A percentile compares a stretch with the other conserved stretches of the same genome.
phyloP scores from a whole-genome alignment of 2,888 invertebrate species.

The Cataglyphis cursor region DNA sequence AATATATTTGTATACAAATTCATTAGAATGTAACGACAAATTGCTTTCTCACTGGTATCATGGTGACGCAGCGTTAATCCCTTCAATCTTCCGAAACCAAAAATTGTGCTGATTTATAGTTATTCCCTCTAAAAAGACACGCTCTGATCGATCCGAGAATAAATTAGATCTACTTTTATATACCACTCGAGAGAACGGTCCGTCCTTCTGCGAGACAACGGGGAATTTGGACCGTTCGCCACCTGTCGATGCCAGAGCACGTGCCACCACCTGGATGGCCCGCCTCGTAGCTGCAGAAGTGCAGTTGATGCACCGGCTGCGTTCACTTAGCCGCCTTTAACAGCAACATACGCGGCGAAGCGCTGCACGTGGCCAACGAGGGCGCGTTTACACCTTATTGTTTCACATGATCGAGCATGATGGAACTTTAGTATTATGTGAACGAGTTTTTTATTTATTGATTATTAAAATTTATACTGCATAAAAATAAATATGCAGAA shows the following conservation, averaged over 20 bases:
- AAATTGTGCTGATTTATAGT: constrained; percentile 24
- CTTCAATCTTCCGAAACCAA: background rate
- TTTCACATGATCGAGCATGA: constrained; percentile 18
- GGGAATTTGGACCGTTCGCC: constrained; percentile 77
- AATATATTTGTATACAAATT: background rate
- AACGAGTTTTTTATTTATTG: constrained; percentile 1
- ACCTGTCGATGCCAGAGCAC: constrained; percentile 83
- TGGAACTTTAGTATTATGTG: background rate
- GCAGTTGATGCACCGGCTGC: constrained; percentile 52
- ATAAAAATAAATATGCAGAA: background rate
- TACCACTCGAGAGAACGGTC: constrained; percentile 55
- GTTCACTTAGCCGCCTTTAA: constrained; percentile 30
- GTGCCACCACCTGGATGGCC: constrained; percentile 82
- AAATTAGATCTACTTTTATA: constrained; percentile 53
- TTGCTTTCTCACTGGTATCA: background rate
- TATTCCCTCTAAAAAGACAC: constrained; percentile 5
- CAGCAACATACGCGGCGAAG: constrained; percentile 35
- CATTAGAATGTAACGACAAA: background rate
- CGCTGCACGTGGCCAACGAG: constrained; percentile 24
- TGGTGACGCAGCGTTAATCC: constrained; percentile 21
- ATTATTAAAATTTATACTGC: background rate
- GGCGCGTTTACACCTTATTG: constrained; percentile 22
- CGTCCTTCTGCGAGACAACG: constrained; percentile 68
- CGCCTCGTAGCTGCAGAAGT: constrained; percentile 41
- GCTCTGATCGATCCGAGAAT: constrained; percentile 37